Conservation (phyloP, 2,888 invertebrate species). For the Hydropsyche betteni region DNA sequence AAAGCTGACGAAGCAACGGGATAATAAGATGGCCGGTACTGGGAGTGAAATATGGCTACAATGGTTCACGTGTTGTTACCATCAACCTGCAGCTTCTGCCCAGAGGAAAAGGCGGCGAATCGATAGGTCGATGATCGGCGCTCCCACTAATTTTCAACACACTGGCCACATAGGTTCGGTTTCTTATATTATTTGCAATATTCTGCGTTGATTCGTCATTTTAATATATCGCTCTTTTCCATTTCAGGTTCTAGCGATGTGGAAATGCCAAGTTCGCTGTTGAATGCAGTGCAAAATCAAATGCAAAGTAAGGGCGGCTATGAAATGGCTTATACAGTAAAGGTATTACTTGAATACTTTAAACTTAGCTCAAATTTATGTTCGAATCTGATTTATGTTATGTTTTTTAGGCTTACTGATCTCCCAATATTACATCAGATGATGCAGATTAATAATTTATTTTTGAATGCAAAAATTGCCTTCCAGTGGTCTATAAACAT, state of each 20-base stretch:
- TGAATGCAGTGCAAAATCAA: conserved; percentile 89
- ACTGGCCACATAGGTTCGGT: conserved; percentile 73
- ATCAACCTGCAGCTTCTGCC: conserved; percentile 80
- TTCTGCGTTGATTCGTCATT: background rate
- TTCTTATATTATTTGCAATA: background rate
- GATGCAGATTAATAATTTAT: conserved; percentile 20
- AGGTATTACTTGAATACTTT: conserved; percentile 59
- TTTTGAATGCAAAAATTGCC: conserved; percentile 10
- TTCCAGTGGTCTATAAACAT: conserved; percentile 1
- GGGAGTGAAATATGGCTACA: conserved; percentile 87
- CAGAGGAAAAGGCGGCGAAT: conserved; percentile 79
- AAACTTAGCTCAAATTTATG: background rate
- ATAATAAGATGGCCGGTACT: conserved; percentile 71
- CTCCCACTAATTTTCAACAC: conserved; percentile 95
- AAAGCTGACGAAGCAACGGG: conserved; percentile 38
- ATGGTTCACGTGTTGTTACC: conserved; percentile 91
- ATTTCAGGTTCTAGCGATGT: conserved; percentile 84
- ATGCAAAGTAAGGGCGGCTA: conserved; percentile 98
- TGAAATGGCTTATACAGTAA: conserved; percentile 75
- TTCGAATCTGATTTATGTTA: conserved; percentile 4
- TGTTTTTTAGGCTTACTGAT: conserved; percentile 48
- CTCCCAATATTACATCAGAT: conserved; percentile 37
- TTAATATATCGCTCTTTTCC: conserved; percentile 17
- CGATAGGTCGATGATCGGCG: conserved; percentile 94
- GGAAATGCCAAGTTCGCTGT: conserved; percentile 81